Evolutionary conservation across 2,113 vertebrate genomes (phyloP).

Genomic region (Percopsis transmontana): DNA sequence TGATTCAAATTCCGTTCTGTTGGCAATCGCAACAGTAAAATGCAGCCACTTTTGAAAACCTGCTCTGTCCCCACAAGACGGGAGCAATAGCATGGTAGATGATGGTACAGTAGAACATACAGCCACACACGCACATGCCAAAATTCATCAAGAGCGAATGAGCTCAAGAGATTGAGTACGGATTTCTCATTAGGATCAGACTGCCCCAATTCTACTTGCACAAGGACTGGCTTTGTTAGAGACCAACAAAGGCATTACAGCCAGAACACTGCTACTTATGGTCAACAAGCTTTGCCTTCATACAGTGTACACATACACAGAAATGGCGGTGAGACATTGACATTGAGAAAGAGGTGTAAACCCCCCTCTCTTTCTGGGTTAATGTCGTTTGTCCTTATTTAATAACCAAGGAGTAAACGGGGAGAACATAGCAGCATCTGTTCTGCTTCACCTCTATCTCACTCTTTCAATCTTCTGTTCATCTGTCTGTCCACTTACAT

Average conservation of each 20-base stretch:
- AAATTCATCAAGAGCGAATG: conserved; percentile 42
- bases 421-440: conserved; percentile 32
- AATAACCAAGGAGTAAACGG: conserved; percentile 47
- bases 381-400: conserved; percentile 46
- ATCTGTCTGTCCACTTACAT: neutral
- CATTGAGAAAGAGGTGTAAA: conserved; percentile 13
- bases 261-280: conserved; percentile 47
- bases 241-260: conserved; percentile 68
- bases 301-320: conserved; percentile 4
- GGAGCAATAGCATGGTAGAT: too few relatives aligned
- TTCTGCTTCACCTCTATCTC: neutral
- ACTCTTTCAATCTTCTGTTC: neutral
- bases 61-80: too few relatives aligned
- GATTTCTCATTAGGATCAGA: conserved; percentile 76
- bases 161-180: conserved; percentile 64
- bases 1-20: too few relatives aligned
- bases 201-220: conserved; percentile 71
- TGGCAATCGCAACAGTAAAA: too few relatives aligned
- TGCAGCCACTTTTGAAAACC: too few relatives aligned
- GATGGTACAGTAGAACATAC: neutral
- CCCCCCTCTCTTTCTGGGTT: conserved; percentile 30
- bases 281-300: conserved; percentile 39
- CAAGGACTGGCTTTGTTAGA: conserved; percentile 71
- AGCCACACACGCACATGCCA: conserved; percentile 12
- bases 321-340: neutral